Base-by-base conservation (phyloP, 2,797 vertebrate genomes). In the Momotus momota region DNA sequence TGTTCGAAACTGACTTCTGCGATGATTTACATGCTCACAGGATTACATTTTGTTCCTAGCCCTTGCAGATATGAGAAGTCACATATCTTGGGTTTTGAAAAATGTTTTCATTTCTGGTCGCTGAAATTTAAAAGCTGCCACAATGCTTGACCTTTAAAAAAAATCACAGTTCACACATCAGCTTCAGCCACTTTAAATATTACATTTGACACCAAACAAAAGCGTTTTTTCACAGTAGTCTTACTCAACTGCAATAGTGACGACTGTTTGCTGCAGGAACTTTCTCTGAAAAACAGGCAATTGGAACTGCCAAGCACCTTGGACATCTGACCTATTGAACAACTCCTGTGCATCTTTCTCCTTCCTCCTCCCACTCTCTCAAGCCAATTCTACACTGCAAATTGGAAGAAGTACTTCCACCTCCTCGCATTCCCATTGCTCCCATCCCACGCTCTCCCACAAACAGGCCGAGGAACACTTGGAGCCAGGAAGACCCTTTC, bases 291-390 rank as follows among this genome's bases (percentile, higher is more conserved):
- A 26, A 55, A 25, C 8, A 81, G 55, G 35, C 2, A 29, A 15
- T 40, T 26, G 22, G 10, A 29, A 16, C 45, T 26, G 22, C 17
- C 0, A 1, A 84, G 79, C 27, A 55, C 6, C 35, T 26, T 0
- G 0, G 48, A 31, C 48, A 51, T 7, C 27, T 0, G 0, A 78
- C 49, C 61, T 74, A 21, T 61, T 20, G 22, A 51, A 33, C 18
- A 72, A 3, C 16, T 29, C 49, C 69, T 75, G 33, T 19, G 6
- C 16, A 29, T 40, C 71, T 29, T 69, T 86, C 54, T 79, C 69
- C 51, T 62, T 38, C 82, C 26, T 51, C 54, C 25, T 48, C 60
- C 61, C 29, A 27, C 19, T 6, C 31, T 58, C 71, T 10, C 52
- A 26, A 54, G 60, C 21, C 81, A 60, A 6, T 11, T 43, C 45